These are phyloP conservation scores for Jaculus jaculus DNA, from an alignment of 2,113 vertebrate species.

Conservation along the genomic window DNA sequence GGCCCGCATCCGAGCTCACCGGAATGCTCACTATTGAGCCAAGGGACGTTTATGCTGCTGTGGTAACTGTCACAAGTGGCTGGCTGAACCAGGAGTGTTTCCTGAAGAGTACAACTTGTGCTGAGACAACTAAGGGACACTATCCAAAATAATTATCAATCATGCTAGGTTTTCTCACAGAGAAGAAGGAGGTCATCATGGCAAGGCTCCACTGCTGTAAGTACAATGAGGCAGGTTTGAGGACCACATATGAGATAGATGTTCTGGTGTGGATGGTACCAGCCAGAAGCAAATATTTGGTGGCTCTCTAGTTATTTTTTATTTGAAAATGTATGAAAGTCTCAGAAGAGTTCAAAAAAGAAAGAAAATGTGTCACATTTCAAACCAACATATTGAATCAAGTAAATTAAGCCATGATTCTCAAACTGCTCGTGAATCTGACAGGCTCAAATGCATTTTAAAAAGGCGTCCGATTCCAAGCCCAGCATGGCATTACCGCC, in stretches of 20 bases:
- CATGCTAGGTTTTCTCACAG: accelerated
- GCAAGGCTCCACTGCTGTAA: background rate
- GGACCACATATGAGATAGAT: background rate
- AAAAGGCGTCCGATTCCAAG: slow-evolving; percentile 47
- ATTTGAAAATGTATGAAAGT: slow-evolving; percentile 64
- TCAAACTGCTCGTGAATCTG: slow-evolving; percentile 59
- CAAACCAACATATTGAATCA: slow-evolving; percentile 67
- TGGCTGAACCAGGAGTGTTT: background rate
- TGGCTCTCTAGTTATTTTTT: slow-evolving; percentile 55
- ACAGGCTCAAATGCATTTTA: slow-evolving; percentile 67
- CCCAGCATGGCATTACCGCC: background rate
- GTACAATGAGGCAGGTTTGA: background rate
- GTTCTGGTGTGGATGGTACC: background rate
- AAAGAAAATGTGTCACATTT: slow-evolving; percentile 68
- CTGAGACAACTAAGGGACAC: background rate
- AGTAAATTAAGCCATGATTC: slow-evolving; percentile 61
- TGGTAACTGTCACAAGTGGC: accelerated
- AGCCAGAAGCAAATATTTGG: slow-evolving; percentile 32
- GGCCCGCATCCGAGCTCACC: accelerated
- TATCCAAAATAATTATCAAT: background rate
- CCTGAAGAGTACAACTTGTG: background rate
- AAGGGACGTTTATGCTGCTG: accelerated
- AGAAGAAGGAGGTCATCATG: background rate
- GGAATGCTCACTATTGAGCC: accelerated
- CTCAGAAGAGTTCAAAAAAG: slow-evolving; percentile 70